Conservation (phyloP, 2,113 vertebrate genomes). For the Poeciliopsis turrubarensis region DNA sequence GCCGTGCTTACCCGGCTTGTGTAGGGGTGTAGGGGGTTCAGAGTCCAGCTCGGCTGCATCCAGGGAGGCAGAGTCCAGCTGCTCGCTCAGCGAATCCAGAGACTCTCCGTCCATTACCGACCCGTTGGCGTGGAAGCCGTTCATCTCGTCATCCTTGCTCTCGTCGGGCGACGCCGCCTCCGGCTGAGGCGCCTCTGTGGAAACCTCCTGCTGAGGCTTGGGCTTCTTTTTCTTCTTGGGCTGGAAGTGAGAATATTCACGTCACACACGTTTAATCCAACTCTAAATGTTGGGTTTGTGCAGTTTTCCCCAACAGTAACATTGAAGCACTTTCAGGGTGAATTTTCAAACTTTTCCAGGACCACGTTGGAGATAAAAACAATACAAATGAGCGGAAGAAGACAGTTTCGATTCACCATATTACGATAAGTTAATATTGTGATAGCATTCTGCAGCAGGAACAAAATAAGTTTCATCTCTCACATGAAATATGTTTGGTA, state of each 20-base stretch:
- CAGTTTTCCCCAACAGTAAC: no score
- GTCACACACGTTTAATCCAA: no score
- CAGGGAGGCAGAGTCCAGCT: conserved; percentile 88
- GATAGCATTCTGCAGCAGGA: no score
- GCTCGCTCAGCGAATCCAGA: conserved; percentile 91
- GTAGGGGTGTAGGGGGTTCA: conserved; percentile 76
- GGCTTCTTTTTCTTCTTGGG: conserved; percentile 95
- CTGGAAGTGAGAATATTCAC: conserved; percentile 61
- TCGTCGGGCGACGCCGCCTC: conserved; percentile 71
- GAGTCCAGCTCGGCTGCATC: conserved; percentile 88
- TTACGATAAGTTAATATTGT: no score
- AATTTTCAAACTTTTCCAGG: no score
- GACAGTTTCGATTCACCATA: no score
- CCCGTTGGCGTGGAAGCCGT: conserved; percentile 91
- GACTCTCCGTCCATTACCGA: conserved; percentile 87
- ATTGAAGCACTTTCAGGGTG: no score
- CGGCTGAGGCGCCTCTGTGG: conserved; percentile 60
- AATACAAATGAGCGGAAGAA: no score
- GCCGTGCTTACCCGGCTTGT: conserved; percentile 78
- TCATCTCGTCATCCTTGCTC: conserved; percentile 81
- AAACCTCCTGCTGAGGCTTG: conserved; percentile 83
- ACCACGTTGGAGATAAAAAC: no score
- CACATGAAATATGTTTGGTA: no score
- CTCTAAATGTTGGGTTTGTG: not conserved
- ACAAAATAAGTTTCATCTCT: no score